These are phyloP conservation scores for Ectemnius continuus DNA, from an alignment of 2,888 invertebrate genomes.

Conservation along the genomic window DNA sequence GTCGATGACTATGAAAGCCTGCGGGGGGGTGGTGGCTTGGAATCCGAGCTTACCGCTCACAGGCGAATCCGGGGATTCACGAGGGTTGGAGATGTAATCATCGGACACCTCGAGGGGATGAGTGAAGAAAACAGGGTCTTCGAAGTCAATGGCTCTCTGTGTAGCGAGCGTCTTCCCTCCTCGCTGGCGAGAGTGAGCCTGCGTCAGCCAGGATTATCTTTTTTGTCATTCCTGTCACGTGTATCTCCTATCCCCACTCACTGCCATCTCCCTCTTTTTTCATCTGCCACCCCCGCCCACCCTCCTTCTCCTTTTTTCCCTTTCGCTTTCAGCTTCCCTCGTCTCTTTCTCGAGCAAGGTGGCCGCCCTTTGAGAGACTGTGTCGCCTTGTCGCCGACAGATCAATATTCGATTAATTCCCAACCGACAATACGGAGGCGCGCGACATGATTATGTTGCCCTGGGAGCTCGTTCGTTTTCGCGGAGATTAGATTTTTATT, in stretches of 20 bases:
- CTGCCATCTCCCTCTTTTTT: conserved; percentile 13
- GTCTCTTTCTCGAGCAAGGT: no score
- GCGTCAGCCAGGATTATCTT: conserved; percentile 68
- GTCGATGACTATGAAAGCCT: conserved; percentile 2
- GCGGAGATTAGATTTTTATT: conserved; percentile 8
- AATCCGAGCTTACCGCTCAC: conserved; percentile 9
- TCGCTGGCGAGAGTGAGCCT: conserved; percentile 48
- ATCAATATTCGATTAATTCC: conserved; percentile 68
- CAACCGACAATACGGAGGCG: conserved; percentile 10
- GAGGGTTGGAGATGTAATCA: conserved; percentile 60
- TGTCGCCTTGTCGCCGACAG: conserved; percentile 16
- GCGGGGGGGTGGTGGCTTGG: conserved; percentile 2
- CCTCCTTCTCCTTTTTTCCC: conserved; percentile 28
- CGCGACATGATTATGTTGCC: conserved; percentile 14
- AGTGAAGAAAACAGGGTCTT: conserved; percentile 59
- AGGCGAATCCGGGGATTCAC: conserved; percentile 19
- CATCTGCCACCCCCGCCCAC: conserved; percentile 5
- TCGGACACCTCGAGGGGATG: conserved; percentile 59
- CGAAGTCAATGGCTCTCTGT: conserved; percentile 68
- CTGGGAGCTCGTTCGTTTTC: conserved; percentile 32
- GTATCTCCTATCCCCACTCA: conserved; percentile 57
- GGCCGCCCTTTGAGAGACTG: neutral
- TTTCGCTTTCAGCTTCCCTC: neutral
- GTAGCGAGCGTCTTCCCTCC: conserved; percentile 54
- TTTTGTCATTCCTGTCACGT: conserved; percentile 74